phyloP scores from a whole-genome alignment of 2,888 invertebrate genomes.

The Tiliacea aurago region DNA sequence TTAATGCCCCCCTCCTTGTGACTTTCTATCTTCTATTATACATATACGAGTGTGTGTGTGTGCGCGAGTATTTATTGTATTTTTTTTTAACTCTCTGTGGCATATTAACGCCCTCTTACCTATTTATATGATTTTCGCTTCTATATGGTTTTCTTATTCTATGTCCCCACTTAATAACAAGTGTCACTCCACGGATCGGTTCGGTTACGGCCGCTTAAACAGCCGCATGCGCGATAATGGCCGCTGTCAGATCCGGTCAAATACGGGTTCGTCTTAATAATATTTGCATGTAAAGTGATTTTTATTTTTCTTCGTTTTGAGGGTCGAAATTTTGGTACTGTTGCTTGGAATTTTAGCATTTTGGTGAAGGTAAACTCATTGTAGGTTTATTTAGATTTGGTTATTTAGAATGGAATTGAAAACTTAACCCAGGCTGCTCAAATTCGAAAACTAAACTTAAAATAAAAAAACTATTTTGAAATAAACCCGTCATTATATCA shows the following conservation, averaged over 20 bases:
- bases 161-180: slow-evolving; percentile 36
- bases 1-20: too few relatives aligned
- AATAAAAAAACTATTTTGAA: background rate
- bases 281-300: slow-evolving; percentile 52
- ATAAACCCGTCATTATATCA: background rate
- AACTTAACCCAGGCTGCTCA: background rate
- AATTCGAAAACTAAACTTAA: background rate
- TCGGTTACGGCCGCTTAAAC: slow-evolving; percentile 24
- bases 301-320: slow-evolving; percentile 19
- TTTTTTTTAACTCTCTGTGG: too few relatives aligned
- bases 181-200: slow-evolving; percentile 36
- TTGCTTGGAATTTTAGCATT: slow-evolving; percentile 9
- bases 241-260: slow-evolving; percentile 28
- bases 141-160: slow-evolving; percentile 5
- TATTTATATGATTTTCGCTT: too few relatives aligned
- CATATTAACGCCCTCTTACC: too few relatives aligned
- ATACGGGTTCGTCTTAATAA: slow-evolving; percentile 1
- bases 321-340: slow-evolving; percentile 18
- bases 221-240: slow-evolving; percentile 25
- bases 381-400: background rate
- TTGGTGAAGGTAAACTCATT: background rate
- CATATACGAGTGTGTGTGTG: too few relatives aligned
- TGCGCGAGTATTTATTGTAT: too few relatives aligned
- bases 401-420: background rate
- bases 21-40: too few relatives aligned